These are phyloP conservation scores for Ahaetulla prasina DNA, from an alignment of 2,113 vertebrate species.

Conservation along the genomic window DNA sequence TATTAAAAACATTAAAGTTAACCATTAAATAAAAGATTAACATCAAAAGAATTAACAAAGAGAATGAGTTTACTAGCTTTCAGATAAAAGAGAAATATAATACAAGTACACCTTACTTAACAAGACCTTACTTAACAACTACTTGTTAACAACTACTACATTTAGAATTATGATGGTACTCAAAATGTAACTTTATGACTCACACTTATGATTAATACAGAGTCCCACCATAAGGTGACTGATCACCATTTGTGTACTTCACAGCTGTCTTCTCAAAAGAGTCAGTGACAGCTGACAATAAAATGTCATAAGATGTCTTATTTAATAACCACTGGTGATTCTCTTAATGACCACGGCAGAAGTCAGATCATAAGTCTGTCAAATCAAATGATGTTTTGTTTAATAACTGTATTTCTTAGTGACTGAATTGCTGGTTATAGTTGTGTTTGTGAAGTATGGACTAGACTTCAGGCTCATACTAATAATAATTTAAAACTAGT, in stretches of 20 bases:
- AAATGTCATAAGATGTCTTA: not conserved
- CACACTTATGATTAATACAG: not conserved
- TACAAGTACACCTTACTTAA: not conserved
- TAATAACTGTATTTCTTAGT: not conserved
- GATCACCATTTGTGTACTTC: not conserved
- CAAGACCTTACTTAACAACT: not conserved
- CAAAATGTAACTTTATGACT: not conserved
- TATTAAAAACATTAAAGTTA: not conserved
- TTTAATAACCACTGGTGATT: not conserved
- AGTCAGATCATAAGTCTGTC: not conserved
- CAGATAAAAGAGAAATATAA: not conserved
- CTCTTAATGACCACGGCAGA: not conserved
- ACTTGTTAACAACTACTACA: no score
- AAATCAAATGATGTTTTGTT: not conserved
- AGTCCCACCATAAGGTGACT: not conserved
- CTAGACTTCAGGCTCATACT: not conserved
- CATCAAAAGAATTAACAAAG: not conserved
- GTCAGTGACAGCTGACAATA: not conserved
- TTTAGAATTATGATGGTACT: not conserved
- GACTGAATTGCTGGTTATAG: not conserved
- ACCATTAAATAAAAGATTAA: not conserved
- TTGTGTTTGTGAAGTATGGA: not conserved
- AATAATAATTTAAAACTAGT: not conserved
- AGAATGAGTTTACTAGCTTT: not conserved
- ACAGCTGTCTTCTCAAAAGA: not conserved